Base-by-base conservation (phyloP, 2,888 invertebrate genomes). In the Dione juno region DNA sequence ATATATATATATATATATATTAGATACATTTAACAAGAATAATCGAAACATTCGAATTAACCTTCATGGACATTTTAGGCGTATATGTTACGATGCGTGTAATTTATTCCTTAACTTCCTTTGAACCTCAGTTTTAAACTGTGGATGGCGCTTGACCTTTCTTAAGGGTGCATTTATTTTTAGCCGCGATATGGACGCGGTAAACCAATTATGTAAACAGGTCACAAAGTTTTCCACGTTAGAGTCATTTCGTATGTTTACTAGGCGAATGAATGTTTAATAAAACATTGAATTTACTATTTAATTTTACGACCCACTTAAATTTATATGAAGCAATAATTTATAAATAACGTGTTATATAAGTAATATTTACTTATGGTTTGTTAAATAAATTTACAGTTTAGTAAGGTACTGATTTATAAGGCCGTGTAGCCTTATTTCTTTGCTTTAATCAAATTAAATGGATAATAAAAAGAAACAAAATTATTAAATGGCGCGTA, bases 101-200 rank as follows among this genome's bases (percentile, higher is more conserved):
- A 64, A 50, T 64, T 50, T 40, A 64, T 61, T 61, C 21, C 50
- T 50, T 37, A 50, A 50, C 19, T 40, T 40, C 37, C 64, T 64
- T 37, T 64, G 50, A 64, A 50, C 35, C 19, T 37, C 35, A 64
- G 35, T 64, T 64, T 50, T 40, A 37, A 48, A 19, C 64, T 50
- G 50, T 35, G 64, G n/a, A 37, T 37, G 48, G 14, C 37, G 40
- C 64, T 64, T 64, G 64, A 64, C 64, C 64, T 64, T 61, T 61
- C 45, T 61, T 43, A 45, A 61, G 45, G 61, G 59, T 2, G 28
- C 9, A 28, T 61, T 45, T 61, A 61, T 61, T 45, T 61, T 59
- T 43, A 43, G 41, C 41, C n/a, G 43, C 28, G 14, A 41, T 43
- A 59, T 59, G 21, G 1, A 59, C 41, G 21, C 41, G 43, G 21